Evolutionary conservation across 1,140 invertebrate genomes (phyloP).

Genomic region (Dufourea novaeangliae): DNA sequence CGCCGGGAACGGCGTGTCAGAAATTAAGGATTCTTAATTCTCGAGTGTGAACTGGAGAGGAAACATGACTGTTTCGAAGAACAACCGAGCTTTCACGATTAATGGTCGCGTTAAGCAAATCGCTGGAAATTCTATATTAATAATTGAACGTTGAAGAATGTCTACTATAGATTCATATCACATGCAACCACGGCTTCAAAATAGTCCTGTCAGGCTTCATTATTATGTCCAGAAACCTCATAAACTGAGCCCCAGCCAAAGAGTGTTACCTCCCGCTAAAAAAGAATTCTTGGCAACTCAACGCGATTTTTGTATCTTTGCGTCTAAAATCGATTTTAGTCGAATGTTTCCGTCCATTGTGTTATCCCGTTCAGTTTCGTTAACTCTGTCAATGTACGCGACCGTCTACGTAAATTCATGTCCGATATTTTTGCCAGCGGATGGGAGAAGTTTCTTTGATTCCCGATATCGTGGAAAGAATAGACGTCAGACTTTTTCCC

Average conservation of each 20-base stretch:
- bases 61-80: background rate
- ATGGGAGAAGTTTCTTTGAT: too few species aligned
- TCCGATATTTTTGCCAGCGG: background rate
- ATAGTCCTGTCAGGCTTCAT: constrained; percentile 49
- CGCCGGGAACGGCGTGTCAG: background rate
- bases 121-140: background rate
- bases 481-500: background rate
- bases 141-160: too few species aligned
- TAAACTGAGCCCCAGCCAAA: constrained; percentile 32
- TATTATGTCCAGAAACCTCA: constrained; percentile 26
- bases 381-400: background rate
- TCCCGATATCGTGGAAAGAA: background rate
- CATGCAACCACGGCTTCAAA: constrained; percentile 29
- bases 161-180: constrained; percentile 29
- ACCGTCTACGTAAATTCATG: background rate
- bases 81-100: background rate
- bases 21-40: constrained; percentile 34
- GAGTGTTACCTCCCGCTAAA: background rate
- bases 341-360: background rate
- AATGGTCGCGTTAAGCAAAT: background rate
- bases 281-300: constrained; percentile 6
- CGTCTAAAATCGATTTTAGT: background rate
- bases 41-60: background rate
- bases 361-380: background rate
- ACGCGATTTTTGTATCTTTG: background rate